These are phyloP conservation scores for Ligdia adustata DNA, from an alignment of 2,888 invertebrate species.

Conservation along the genomic window DNA sequence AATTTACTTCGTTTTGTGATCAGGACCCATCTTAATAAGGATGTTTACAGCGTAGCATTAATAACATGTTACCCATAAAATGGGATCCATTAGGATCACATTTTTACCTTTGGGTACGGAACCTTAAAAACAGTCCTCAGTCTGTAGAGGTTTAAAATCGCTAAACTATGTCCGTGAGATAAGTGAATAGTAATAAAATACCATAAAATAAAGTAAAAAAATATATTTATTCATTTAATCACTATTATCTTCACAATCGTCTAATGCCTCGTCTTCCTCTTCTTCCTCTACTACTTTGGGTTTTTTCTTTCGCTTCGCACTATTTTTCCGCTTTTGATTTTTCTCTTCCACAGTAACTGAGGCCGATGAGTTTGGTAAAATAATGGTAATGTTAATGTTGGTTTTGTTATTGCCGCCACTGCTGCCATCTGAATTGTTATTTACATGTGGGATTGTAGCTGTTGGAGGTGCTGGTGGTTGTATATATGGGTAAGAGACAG, in stretches of 20 bases:
- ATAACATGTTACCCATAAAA: too few species aligned
- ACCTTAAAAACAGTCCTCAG: too few species aligned
- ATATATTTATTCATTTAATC: too few species aligned
- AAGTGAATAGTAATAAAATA: too few species aligned
- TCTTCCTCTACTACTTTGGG: neutral
- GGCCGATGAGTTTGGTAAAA: slow-evolving; percentile 11
- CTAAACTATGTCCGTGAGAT: too few species aligned
- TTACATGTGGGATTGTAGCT: neutral
- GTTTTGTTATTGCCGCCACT: neutral
- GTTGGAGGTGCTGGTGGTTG: neutral
- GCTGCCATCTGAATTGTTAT: neutral
- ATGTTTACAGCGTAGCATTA: too few species aligned
- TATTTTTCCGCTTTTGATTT: slow-evolving; percentile 9
- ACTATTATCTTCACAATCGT: neutral
- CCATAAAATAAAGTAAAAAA: too few species aligned
- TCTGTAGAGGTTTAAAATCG: too few species aligned
- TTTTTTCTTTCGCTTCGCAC: slow-evolving; percentile 3
- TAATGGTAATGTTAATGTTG: slow-evolving; percentile 14
- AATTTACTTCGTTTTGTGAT: too few species aligned
- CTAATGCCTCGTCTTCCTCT: neutral
- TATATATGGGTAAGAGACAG: neutral
- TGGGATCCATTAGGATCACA: too few species aligned
- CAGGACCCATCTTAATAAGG: too few species aligned
- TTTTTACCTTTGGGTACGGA: too few species aligned
- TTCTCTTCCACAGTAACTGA: slow-evolving; percentile 7